These are phyloP conservation scores for Aplodontia rufa DNA, from an alignment of 2,113 vertebrate species.

Conservation along the genomic window DNA sequence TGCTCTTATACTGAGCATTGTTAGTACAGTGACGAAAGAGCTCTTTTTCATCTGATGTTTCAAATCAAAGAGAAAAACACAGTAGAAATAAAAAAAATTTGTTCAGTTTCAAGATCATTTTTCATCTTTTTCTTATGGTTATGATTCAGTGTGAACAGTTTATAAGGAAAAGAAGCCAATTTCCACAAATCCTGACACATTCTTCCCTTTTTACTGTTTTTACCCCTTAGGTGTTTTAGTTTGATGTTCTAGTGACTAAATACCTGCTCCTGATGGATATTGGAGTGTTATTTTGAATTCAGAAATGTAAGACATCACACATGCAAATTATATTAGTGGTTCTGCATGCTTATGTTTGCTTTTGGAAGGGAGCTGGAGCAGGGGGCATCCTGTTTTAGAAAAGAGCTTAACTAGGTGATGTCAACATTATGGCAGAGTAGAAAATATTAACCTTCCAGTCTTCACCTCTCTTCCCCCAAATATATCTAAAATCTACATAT, in stretches of 20 bases:
- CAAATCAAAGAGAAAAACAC: not conserved
- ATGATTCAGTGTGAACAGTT: not conserved
- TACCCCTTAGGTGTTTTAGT: not conserved
- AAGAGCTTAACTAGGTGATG: not conserved
- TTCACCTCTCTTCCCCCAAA: not conserved
- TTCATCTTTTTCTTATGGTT: slow-evolving; percentile 16
- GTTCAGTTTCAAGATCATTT: not conserved
- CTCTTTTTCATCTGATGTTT: not conserved
- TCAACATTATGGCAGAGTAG: not conserved
- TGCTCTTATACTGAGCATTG: not conserved
- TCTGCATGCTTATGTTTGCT: not conserved
- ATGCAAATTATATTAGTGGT: not conserved
- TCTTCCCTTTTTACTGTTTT: not conserved
- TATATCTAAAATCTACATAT: too few species aligned
- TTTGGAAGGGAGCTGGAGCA: not conserved
- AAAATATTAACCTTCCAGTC: not conserved
- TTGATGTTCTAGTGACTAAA: not conserved
- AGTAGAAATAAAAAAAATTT: not conserved
- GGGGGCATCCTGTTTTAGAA: not conserved
- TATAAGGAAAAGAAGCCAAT: not conserved
- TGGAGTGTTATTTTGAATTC: not conserved
- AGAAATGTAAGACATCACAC: not conserved
- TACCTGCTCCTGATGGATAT: not conserved
- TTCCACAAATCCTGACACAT: not conserved
- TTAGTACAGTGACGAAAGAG: not conserved